Evolutionary conservation across 2,113 vertebrate species (phyloP), one percentile per base, ranked within the genome.

Genomic region (Cinclus cinclus): DNA sequence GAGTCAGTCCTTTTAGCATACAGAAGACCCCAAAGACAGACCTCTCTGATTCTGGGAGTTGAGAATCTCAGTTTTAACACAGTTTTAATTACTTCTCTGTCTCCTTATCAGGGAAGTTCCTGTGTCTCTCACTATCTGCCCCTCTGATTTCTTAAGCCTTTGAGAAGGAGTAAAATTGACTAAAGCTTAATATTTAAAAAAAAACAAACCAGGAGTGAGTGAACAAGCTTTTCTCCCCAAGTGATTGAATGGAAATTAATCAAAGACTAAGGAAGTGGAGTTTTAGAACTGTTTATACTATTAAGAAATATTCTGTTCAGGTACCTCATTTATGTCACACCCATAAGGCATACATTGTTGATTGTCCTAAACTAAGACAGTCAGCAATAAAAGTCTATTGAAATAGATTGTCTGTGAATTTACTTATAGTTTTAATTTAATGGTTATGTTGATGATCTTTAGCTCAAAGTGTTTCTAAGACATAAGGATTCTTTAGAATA

Each of bases 381-480:
- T 60, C 18, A 73, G 27, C 24, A 25, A 35, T 60, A 20, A 10
- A 84, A 74, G 8, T 46, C 11, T 92, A 47, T 80, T 56, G 41
- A 76, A 52, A 25, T 30, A 83, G 33, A 28, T 82, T 52, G 15
- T 28, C 50, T 5, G 3, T 56, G 37, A 74, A 31, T 68, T 69
- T 15, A 12, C 59, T 63, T 41, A 35, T 41, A n/a, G 14, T 59
- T 59, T 91, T 84, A 70, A 56, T 84, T 83, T 60, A 35, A 33
- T 58, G 21, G 1, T 77, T 64, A 18, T 53, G 6, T 65, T 44
- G 25, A 13, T 2, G 1, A 19, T 56, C 11, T 25, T 0, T 69
- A 70, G 50, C 14, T 78, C 16, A 14, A 75, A 63, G 6, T 0
- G 31, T 60, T 87, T 60, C 22, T 56, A 30, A 25, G 50, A 13